Percentiles rank a stretch among this genome's conserved stretches.
These are phyloP conservation scores for Drosophila bocqueti DNA, from an alignment of 1,140 invertebrate species.

Conservation along the genomic window DNA sequence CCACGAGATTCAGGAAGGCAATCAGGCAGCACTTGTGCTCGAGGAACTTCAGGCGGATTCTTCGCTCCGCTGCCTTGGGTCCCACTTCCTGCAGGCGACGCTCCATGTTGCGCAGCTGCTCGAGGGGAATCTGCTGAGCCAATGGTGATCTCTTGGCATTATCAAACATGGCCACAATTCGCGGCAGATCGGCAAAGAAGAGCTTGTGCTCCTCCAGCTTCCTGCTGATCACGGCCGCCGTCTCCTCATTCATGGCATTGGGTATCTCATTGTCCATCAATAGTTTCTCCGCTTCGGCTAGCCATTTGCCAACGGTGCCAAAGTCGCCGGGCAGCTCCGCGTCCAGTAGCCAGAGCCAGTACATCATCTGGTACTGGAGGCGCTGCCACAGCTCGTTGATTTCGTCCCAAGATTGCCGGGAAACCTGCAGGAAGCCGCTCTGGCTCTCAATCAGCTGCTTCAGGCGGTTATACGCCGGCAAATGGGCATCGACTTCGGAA, in stretches of 20 bases:
- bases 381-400: slow-evolving; percentile 91
- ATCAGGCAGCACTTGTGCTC: slow-evolving; percentile 97
- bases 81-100: slow-evolving; percentile 90
- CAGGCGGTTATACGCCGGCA: slow-evolving; percentile 89
- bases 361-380: slow-evolving; percentile 90
- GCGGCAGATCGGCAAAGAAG: slow-evolving; percentile 94
- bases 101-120: slow-evolving; percentile 93
- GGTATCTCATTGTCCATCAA: slow-evolving; percentile 93
- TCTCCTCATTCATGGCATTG: slow-evolving; percentile 92
- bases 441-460: slow-evolving; percentile 91
- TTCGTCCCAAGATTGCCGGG: slow-evolving; percentile 92
- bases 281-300: slow-evolving; percentile 93
- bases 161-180: slow-evolving; percentile 91
- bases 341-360: slow-evolving; percentile 95
- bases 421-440: slow-evolving; percentile 90
- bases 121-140: slow-evolving; percentile 88
- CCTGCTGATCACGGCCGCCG: slow-evolving; percentile 92
- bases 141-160: slow-evolving; percentile 87
- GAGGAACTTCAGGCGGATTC: slow-evolving; percentile 93
- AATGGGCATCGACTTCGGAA: slow-evolving; percentile 89
- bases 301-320: slow-evolving; percentile 94
- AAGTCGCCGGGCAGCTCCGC: slow-evolving; percentile 93
- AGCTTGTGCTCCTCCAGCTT: slow-evolving; percentile 95
- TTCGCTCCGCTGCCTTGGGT: slow-evolving; percentile 90
- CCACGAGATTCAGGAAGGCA: slow-evolving; percentile 94